phyloP scores from a whole-genome alignment of 2,888 invertebrate genomes.

The Acronicta aceris region DNA sequence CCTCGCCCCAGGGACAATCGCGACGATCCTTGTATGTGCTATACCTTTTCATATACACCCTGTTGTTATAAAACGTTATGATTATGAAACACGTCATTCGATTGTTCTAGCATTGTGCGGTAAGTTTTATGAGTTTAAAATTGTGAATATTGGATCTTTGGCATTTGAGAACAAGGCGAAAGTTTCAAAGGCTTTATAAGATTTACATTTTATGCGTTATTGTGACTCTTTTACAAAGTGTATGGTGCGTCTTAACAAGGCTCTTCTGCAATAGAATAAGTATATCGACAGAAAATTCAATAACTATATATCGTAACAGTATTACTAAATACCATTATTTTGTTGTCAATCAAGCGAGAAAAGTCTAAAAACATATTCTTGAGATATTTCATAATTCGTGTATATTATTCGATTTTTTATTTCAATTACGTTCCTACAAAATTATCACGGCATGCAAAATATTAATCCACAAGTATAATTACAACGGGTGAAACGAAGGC shows the following conservation, averaged over 20 bases:
- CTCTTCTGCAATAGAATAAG: too few relatives aligned
- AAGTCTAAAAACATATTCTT: too few relatives aligned
- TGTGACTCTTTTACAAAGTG: neutral
- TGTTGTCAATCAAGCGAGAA: too few relatives aligned
- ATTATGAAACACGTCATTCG: conserved; percentile 30
- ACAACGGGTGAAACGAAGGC: too few relatives aligned
- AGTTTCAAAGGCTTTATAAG: neutral
- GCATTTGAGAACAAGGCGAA: conserved; percentile 8
- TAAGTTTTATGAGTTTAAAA: conserved; percentile 33
- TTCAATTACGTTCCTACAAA: too few relatives aligned
- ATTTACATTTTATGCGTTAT: neutral
- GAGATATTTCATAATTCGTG: too few relatives aligned
- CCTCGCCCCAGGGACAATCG: conserved; percentile 69
- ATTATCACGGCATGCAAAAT: too few relatives aligned
- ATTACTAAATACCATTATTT: neutral
- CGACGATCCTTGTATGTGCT: conserved; percentile 52
- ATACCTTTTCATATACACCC: conserved; percentile 45
- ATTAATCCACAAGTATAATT: too few relatives aligned
- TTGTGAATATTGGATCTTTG: conserved; percentile 23
- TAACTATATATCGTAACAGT: too few relatives aligned
- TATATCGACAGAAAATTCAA: too few relatives aligned
- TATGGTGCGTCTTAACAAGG: too few relatives aligned
- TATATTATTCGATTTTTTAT: too few relatives aligned
- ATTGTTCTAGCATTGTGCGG: conserved; percentile 16
- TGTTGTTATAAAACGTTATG: conserved; percentile 37